Evolutionary conservation across 2,113 vertebrate genomes (phyloP).

Genomic region (Gyps fulvus): DNA sequence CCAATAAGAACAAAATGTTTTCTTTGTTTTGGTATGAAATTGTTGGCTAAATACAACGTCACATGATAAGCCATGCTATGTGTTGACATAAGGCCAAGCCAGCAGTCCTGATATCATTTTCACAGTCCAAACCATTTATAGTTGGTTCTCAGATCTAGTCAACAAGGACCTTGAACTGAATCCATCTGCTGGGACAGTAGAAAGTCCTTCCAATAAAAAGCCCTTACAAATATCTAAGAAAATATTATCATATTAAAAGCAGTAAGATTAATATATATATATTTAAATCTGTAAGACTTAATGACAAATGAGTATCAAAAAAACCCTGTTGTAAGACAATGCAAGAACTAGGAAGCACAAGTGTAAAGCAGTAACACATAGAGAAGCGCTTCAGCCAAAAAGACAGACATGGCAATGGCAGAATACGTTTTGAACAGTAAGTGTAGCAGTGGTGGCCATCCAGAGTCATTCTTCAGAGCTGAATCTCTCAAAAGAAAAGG

Average conservation of each 20-base stretch:
- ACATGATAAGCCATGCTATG: neutral
- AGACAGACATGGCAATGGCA: neutral
- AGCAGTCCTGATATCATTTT: conserved; percentile 22
- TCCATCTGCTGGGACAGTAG: neutral
- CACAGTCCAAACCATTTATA: conserved; percentile 38
- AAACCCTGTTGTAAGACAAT: neutral
- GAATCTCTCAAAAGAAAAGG: neutral
- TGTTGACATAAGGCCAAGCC: conserved; percentile 12
- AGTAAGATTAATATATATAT: neutral
- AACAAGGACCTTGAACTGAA: neutral
- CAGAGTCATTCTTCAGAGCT: neutral
- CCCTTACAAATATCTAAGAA: neutral
- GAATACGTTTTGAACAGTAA: neutral
- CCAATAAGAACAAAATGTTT: conserved; percentile 31
- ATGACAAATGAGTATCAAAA: neutral
- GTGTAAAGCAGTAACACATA: neutral
- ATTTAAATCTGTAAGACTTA: neutral
- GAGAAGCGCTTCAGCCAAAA: neutral
- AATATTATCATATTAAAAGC: neutral
- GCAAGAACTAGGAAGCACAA: neutral
- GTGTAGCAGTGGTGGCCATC: neutral
- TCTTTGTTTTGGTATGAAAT: conserved; percentile 23
- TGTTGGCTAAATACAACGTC: conserved; percentile 38
- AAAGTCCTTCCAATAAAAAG: neutral
- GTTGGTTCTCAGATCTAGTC: conserved; percentile 10